These are phyloP conservation scores for Hiodon alosoides DNA, from an alignment of 2,113 vertebrate species.

Conservation along the genomic window DNA sequence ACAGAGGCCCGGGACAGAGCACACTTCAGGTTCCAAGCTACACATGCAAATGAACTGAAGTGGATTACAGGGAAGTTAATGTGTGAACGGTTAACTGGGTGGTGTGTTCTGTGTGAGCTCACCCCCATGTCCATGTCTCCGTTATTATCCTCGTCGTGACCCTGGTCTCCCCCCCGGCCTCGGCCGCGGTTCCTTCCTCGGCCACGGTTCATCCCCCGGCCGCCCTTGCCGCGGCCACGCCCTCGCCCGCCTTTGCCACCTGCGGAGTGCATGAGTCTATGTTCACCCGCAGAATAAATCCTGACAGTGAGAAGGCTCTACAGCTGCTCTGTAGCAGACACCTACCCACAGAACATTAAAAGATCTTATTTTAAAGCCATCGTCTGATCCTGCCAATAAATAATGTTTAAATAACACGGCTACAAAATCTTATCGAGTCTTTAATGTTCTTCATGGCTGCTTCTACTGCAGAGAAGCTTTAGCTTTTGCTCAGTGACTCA, in stretches of 20 bases:
- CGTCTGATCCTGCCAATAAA: too few relatives aligned
- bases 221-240: slow-evolving; percentile 63
- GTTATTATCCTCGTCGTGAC: slow-evolving; percentile 75
- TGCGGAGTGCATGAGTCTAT: slow-evolving; percentile 30
- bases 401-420: too few relatives aligned
- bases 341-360: too few relatives aligned
- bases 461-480: background rate
- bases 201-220: slow-evolving; percentile 66
- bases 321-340: too few relatives aligned
- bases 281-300: too few relatives aligned
- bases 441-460: too few relatives aligned
- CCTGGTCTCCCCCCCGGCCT: slow-evolving; percentile 62
- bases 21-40: background rate
- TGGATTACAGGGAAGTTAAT: too few relatives aligned
- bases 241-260: slow-evolving; percentile 68
- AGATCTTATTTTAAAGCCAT: too few relatives aligned
- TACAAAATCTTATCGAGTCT: too few relatives aligned
- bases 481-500: slow-evolving; percentile 33
- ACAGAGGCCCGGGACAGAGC: background rate
- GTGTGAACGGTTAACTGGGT: too few relatives aligned
- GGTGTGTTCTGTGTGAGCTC: slow-evolving; percentile 29
- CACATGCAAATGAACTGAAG: too few relatives aligned
- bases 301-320: too few relatives aligned
- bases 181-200: slow-evolving; percentile 64
- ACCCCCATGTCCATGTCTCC: slow-evolving; percentile 85